Conservation (phyloP, 2,888 invertebrate genomes). For the Cephus nigrinus region DNA sequence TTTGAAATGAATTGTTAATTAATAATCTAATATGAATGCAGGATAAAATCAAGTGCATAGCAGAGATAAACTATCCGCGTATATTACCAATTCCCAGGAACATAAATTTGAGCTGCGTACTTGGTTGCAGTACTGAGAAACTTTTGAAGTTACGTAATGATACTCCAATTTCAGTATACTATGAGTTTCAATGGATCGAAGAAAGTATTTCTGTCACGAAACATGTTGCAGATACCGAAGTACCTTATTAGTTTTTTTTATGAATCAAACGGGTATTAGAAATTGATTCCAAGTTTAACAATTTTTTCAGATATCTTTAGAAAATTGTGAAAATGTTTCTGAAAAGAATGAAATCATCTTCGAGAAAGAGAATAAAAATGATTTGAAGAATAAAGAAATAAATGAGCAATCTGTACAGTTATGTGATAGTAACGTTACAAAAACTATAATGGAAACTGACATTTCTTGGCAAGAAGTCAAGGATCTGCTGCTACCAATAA, state of each 20-base stretch:
- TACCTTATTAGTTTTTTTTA: not conserved
- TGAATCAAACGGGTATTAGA: not conserved
- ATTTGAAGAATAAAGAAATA: not conserved
- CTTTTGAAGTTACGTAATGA: slow-evolving; percentile 69
- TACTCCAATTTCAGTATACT: slow-evolving; percentile 68
- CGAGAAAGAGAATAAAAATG: not conserved
- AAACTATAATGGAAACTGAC: not conserved
- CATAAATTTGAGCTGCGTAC: slow-evolving; percentile 74
- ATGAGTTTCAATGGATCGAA: slow-evolving; percentile 61
- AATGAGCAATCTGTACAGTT: not conserved
- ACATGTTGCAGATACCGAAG: not conserved
- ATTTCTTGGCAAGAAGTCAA: slow-evolving; percentile 22
- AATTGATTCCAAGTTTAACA: not conserved
- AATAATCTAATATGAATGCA: slow-evolving; percentile 53
- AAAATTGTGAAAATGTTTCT: not conserved
- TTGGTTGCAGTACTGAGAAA: slow-evolving; percentile 65
- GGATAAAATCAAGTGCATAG: slow-evolving; percentile 74
- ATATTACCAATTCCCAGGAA: slow-evolving; percentile 69
- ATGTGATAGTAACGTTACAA: not conserved
- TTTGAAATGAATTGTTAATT: not conserved
- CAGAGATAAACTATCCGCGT: slow-evolving; percentile 78
- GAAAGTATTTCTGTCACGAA: slow-evolving; percentile 23
- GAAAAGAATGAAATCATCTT: not conserved
- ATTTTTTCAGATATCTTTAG: not conserved
- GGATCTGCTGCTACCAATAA: slow-evolving; percentile 26